Conservation (phyloP, 2,113 vertebrate genomes). For the Erpornis zantholeuca region DNA sequence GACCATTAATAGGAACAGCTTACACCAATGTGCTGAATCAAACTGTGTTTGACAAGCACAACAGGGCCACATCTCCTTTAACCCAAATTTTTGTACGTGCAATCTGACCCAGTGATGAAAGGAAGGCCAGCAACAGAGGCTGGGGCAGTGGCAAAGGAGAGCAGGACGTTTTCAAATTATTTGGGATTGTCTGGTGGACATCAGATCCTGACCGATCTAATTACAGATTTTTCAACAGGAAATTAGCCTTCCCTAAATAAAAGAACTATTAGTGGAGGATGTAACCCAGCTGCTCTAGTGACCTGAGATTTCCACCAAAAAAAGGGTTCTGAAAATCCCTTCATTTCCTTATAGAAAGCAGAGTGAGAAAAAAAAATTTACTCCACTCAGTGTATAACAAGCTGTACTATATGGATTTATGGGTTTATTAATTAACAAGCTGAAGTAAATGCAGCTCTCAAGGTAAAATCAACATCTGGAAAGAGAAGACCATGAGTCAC, state of each 20-base stretch:
- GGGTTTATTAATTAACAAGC: neutral
- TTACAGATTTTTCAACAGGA: neutral
- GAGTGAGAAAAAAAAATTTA: neutral
- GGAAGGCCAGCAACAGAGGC: rapidly evolving
- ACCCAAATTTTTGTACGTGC: neutral
- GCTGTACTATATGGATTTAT: neutral
- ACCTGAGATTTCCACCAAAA: neutral
- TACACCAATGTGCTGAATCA: neutral
- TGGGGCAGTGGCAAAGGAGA: neutral
- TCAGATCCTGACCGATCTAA: neutral
- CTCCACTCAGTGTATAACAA: neutral
- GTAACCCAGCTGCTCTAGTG: neutral
- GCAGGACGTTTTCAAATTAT: neutral
- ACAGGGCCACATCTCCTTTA: neutral
- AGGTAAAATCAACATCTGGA: neutral
- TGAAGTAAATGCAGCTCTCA: neutral
- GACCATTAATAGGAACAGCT: neutral
- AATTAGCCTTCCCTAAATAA: neutral
- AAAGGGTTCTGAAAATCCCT: neutral
- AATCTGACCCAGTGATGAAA: neutral
- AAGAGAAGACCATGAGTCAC: rapidly evolving
- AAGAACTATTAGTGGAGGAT: neutral
- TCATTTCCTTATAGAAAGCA: neutral
- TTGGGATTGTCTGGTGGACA: neutral
- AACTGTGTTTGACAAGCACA: neutral